A percentile compares a stretch with the other conserved stretches of the same genome.
phyloP scores from a whole-genome alignment of 1,140 invertebrate genomes.

The Phortica variegata region DNA sequence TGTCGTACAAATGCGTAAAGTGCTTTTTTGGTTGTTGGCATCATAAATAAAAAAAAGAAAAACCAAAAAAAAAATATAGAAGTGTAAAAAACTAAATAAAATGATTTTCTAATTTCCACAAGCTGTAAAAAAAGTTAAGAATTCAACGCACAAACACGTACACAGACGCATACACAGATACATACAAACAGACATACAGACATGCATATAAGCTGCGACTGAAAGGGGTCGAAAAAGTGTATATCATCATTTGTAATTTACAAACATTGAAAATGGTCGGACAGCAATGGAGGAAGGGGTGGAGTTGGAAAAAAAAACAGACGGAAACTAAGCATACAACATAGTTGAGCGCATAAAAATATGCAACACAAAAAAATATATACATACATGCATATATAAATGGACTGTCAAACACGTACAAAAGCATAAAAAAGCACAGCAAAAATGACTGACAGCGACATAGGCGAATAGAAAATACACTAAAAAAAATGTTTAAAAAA shows the following conservation, averaged over 20 bases:
- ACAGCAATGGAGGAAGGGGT: no score
- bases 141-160: neutral
- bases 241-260: constrained; percentile 43
- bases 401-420: no score
- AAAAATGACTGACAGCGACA: no score
- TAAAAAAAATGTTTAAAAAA: no score
- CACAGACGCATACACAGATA: no score
- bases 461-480: no score
- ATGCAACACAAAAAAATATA: constrained; percentile 17
- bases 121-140: constrained; percentile 24
- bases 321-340: neutral
- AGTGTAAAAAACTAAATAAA: constrained; percentile 26
- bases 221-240: constrained; percentile 2
- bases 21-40: no score
- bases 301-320: constrained; percentile 4
- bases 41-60: constrained; percentile 8
- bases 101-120: constrained; percentile 52
- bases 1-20: neutral
- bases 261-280: no score
- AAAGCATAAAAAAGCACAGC: no score
- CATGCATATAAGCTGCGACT: no score
- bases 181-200: no score
- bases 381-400: no score
- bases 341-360: constrained; percentile 20
- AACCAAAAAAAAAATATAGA: constrained; percentile 7